Conservation (phyloP, 2,888 invertebrate species). For the Buathra laborator region DNA sequence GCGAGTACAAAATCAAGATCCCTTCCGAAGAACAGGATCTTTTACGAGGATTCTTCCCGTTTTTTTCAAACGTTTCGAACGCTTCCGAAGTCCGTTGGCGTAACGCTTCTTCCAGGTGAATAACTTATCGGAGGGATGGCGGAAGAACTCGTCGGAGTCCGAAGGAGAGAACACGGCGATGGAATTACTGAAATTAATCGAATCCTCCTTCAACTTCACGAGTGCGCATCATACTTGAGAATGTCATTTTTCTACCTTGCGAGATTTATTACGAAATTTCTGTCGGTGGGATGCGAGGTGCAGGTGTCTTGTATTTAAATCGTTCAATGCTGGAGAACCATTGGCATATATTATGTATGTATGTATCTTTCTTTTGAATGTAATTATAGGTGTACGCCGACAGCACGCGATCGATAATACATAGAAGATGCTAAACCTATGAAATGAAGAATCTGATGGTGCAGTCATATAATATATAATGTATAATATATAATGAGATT, state of each 20-base stretch:
- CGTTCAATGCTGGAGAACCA: background rate
- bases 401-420: conserved; percentile 3
- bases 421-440: conserved; percentile 12
- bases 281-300: background rate
- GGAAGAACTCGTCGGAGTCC: background rate
- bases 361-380: background rate
- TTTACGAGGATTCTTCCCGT: conserved; percentile 47
- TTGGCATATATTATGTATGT: background rate
- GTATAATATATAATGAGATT: no score
- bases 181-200: conserved; percentile 19
- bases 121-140: conserved; percentile 42
- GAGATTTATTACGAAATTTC: conserved; percentile 18
- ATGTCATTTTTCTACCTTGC: conserved; percentile 15
- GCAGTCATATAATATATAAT: background rate
- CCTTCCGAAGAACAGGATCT: conserved; percentile 41
- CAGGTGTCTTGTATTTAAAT: conserved; percentile 43
- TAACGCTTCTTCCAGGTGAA: conserved; percentile 39
- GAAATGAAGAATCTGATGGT: background rate
- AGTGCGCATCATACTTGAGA: background rate
- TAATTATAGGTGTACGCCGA: conserved; percentile 31
- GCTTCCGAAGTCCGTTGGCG: background rate
- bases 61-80: conserved; percentile 43
- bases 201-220: conserved; percentile 8
- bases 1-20: conserved; percentile 38
- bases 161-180: conserved; percentile 10